Evolutionary conservation across 1,140 invertebrate genomes (phyloP), one percentile per base, ranked within the genome.

Genomic region (Drosophila teissieri): DNA sequence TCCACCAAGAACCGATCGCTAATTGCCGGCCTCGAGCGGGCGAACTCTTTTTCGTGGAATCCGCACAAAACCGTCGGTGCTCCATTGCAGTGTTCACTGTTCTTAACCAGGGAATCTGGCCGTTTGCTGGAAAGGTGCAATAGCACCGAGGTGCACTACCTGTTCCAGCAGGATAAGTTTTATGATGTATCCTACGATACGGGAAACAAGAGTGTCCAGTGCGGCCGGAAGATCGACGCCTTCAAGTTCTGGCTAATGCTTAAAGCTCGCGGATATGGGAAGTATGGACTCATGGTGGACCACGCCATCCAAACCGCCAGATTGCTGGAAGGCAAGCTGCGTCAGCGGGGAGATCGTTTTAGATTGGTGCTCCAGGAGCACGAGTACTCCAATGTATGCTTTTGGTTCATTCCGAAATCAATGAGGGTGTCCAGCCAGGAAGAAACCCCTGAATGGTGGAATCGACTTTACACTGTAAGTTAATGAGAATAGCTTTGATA

Each of bases 221-320:
- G 98, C 91, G 98, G 98, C 2, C 94, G 98, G 37, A 98, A 98
- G 93, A 96, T 97, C 61, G 98, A 99, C 92, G 95, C 96, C 1
- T 96, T 98, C 76, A 99, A 99, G 92, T 93, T 99, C 10, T 99
- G 98, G 98, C 92, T 98, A 36, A 97, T 98, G 96, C 97, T 98
- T 95, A 96, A 96, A 91, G 95, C 96, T 1, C 93, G 96, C 2
- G 96, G 96, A 0, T 94, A 95, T 19, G 80, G 82, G 1, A 94
- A 94, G 0, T 93, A 96, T 5, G 91, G 91, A 58, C 67, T 85
- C 1, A 92, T 95, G 0, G 93, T 96, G 0, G 95, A 97, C 53
- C 93, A 94, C 37, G 94, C 95, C 0, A 95, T 96, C 92, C 91
- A 93, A 1, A 93, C 93, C 39, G 93, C 95, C 0, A 92, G 84